Evolutionary conservation across 2,797 vertebrate genomes (phyloP).

Genomic region (Propithecus deckenii): DNA sequence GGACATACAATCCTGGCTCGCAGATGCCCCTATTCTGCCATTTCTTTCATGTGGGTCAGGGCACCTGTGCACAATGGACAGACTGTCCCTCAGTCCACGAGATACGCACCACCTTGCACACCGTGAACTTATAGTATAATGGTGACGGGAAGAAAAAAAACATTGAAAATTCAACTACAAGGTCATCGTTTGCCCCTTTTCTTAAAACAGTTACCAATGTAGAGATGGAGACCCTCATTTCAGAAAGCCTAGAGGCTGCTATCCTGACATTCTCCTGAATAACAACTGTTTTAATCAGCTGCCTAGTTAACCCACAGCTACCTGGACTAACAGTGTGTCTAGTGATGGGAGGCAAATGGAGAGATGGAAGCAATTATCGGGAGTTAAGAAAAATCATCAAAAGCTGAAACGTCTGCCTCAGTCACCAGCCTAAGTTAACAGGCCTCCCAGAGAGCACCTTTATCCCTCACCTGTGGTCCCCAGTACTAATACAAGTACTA

Average conservation of each 20-base stretch:
- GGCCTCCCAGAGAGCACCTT: background rate
- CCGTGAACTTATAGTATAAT: background rate
- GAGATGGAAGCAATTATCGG: background rate
- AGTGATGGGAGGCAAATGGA: background rate
- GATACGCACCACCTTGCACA: background rate
- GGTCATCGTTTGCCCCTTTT: background rate
- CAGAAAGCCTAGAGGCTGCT: background rate
- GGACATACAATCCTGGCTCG: background rate
- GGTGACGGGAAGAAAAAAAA: background rate
- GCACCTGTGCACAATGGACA: fast-evolving
- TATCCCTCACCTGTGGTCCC: background rate
- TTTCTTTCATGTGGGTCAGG: background rate
- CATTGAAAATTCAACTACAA: background rate
- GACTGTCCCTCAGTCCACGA: background rate
- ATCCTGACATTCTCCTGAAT: background rate
- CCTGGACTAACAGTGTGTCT: background rate
- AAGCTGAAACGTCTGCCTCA: background rate
- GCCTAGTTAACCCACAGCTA: background rate
- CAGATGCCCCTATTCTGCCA: background rate
- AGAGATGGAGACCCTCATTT: background rate
- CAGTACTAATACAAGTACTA: background rate
- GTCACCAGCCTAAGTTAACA: background rate
- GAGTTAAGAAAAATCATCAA: conserved; percentile 19
- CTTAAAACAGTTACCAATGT: background rate
- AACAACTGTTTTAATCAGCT: conserved; percentile 37